phyloP scores from a whole-genome alignment of 2,797 vertebrate genomes.

The Vespertilio murinus region DNA sequence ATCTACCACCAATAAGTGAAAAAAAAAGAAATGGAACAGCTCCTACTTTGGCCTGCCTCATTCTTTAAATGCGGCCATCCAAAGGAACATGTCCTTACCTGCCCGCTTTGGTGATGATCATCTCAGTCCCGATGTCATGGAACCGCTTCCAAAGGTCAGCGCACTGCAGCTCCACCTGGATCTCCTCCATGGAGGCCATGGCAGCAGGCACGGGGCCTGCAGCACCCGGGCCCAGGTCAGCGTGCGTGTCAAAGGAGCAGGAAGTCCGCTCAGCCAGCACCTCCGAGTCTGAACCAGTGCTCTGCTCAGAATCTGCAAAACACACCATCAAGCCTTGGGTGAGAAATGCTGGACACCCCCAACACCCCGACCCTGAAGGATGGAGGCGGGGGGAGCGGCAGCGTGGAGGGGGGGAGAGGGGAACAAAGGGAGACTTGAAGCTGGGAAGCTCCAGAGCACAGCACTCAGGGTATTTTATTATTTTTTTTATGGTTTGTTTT shows the following conservation, averaged over 20 bases:
- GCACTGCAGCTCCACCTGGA: conserved; percentile 98
- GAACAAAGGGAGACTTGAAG: conserved; percentile 38
- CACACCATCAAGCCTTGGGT: conserved; percentile 48
- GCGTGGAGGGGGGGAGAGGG: neutral
- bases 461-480: conserved; percentile 28
- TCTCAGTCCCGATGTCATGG: conserved; percentile 99
- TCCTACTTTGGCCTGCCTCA: neutral
- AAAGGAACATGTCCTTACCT: conserved; percentile 87
- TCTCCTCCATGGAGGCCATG: conserved; percentile 96
- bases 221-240: conserved; percentile 89
- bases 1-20: neutral
- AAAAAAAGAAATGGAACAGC: accelerated
- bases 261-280: conserved; percentile 94
- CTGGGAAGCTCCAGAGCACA: conserved; percentile 20
- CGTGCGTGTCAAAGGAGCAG: conserved; percentile 92
- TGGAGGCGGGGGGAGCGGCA: neutral
- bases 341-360: conserved; percentile 49
- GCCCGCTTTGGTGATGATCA: conserved; percentile 99
- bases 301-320: conserved; percentile 94
- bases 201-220: conserved; percentile 89
- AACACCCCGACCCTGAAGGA: neutral
- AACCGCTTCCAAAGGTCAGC: conserved; percentile 99
- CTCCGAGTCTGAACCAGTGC: conserved; percentile 95
- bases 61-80: neutral
- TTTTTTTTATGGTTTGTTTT: conserved; percentile 69